Evolutionary conservation across 2,113 vertebrate species (phyloP).

Genomic region (Neogobius melanostomus): DNA sequence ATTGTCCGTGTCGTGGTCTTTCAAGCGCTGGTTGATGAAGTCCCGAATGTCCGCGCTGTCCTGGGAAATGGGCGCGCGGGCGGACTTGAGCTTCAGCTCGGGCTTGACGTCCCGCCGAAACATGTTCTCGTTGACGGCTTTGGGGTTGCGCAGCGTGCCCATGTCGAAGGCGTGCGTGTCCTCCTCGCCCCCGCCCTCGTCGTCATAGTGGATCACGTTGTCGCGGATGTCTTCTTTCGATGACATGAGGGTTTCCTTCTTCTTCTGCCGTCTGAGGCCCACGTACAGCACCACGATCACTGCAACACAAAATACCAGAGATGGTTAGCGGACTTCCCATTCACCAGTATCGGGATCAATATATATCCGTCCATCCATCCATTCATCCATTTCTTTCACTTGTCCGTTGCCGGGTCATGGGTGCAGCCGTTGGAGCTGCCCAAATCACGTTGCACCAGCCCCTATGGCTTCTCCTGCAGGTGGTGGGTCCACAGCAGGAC

Average conservation of each 20-base stretch:
- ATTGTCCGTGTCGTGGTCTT: conserved; percentile 88
- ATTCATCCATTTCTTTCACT: too few relatives aligned
- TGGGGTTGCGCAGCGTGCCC: conserved; percentile 93
- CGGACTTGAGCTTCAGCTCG: conserved; percentile 75
- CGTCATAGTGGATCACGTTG: conserved; percentile 98
- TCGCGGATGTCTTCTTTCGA: conserved; percentile 98
- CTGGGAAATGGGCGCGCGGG: conserved; percentile 70
- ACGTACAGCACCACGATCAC: conserved; percentile 96
- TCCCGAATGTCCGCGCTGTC: conserved; percentile 90
- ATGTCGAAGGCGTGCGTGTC: conserved; percentile 99
- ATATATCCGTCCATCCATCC: too few relatives aligned
- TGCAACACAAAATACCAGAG: conserved; percentile 46
- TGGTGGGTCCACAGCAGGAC: too few relatives aligned
- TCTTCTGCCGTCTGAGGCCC: conserved; percentile 90
- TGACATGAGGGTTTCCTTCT: conserved; percentile 96
- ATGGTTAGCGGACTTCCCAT: too few relatives aligned
- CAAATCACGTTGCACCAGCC: too few relatives aligned
- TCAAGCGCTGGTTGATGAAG: conserved; percentile 90
- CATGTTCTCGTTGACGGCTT: conserved; percentile 91
- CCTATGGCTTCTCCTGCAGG: too few relatives aligned
- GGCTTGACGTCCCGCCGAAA: conserved; percentile 92
- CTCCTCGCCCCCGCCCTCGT: conserved; percentile 96
- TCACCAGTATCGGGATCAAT: too few relatives aligned
- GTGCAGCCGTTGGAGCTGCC: too few relatives aligned
- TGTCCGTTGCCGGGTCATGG: too few relatives aligned